A percentile compares a stretch with the other conserved stretches of the same genome.
Evolutionary conservation across 2,888 invertebrate species (phyloP).

Genomic region (Drosophila greeni): DNA sequence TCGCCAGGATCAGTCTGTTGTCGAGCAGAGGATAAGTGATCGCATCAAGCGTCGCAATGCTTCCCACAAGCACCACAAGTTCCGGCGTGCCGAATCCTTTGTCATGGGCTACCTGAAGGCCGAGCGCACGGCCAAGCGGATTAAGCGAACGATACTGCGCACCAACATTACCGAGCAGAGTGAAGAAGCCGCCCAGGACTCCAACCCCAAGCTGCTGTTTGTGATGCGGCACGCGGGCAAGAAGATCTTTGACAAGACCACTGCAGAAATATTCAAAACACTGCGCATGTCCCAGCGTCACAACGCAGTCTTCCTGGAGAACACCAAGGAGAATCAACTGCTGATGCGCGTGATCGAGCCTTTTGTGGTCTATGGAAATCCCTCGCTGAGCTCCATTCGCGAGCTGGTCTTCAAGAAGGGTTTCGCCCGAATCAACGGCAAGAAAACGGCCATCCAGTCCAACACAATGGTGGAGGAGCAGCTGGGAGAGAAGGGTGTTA

Average conservation of each 20-base stretch:
- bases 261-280: slow-evolving; percentile 70
- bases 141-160: slow-evolving; percentile 68
- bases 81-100: slow-evolving; percentile 78
- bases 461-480: slow-evolving; percentile 78
- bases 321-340: slow-evolving; percentile 76
- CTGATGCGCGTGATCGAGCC: slow-evolving; percentile 78
- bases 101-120: slow-evolving; percentile 77
- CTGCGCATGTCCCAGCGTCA: slow-evolving; percentile 72
- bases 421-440: slow-evolving; percentile 75
- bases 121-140: slow-evolving; percentile 76
- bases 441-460: slow-evolving; percentile 77
- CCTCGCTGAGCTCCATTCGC: slow-evolving; percentile 75
- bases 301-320: slow-evolving; percentile 76
- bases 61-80: slow-evolving; percentile 70
- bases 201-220: slow-evolving; percentile 74
- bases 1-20: slow-evolving; percentile 72
- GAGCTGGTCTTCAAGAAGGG: slow-evolving; percentile 78
- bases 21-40: slow-evolving; percentile 73
- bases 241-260: slow-evolving; percentile 77
- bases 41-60: slow-evolving; percentile 62
- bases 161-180: slow-evolving; percentile 64
- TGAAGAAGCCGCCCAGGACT: slow-evolving; percentile 59
- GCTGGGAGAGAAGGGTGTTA: slow-evolving; percentile 77
- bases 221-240: slow-evolving; percentile 78
- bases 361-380: slow-evolving; percentile 77